Base-by-base conservation (phyloP, 2,113 vertebrate species). In the Cebidichthys violaceus region DNA sequence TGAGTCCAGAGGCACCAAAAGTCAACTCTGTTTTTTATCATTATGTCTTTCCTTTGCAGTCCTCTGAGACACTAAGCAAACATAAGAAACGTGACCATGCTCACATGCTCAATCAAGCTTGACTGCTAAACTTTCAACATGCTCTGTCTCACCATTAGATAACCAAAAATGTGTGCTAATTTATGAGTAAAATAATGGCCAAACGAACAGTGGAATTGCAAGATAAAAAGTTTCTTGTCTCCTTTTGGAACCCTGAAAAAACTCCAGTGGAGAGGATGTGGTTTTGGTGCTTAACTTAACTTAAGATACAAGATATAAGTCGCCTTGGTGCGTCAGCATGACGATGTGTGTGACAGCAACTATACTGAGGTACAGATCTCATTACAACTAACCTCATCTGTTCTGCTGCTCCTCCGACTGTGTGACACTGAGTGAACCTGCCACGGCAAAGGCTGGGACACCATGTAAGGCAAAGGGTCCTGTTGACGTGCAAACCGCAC, bases 401-500 rank as follows among this genome's bases (percentile, higher is more conserved):
- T 88, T 47, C 94, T 94, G 94, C 96, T 97, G 90, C 92, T 94
- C 80, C 91, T 94, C 77, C 95, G 93, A 81, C 94, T 96, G 88
- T 95, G 95, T 0, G 95, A 95, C 81, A 97, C 97, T 0, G 92
- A 96, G 92, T 96, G 96, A 79, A 97, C 75, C 91, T 97, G 96
- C 97, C 97, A 97, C 45, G 96, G 96, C 85, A 97, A 90, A 55
- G 96, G 96, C 88, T 97, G 96, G 79, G 96, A 95, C 86, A 96
- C 92, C 29, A 96, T 89, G 83, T 96, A 97, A 3, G 96, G 96
- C 90, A 96, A 81, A 5, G 93, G 95, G 17, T 96, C 96, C 27
- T 82, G 54, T 43, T 96, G 87, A 0, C 20, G 92, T 41, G 91
- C 88, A 77, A 96, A 92, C 64, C 74, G 86, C 27, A 86, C 60